These are phyloP conservation scores for Dicerorhinus sumatrensis DNA, from an alignment of 2,113 vertebrate species.

Conservation along the genomic window DNA sequence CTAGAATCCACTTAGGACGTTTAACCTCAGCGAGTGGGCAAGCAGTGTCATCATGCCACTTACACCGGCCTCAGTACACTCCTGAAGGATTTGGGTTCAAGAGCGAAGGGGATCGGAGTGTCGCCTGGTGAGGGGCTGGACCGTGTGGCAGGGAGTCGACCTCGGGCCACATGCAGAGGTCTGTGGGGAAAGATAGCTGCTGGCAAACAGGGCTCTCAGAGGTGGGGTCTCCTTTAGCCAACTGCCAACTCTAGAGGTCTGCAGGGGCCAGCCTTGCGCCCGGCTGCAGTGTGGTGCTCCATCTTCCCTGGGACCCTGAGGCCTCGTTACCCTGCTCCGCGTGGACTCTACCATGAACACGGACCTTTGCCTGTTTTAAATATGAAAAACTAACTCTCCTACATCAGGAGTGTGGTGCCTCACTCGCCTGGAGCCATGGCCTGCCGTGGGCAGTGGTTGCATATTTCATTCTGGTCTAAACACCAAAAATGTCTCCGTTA, in stretches of 20 bases:
- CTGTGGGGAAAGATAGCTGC: fast-evolving
- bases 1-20: neutral
- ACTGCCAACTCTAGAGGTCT: neutral
- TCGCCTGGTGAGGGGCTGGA: neutral
- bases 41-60: neutral
- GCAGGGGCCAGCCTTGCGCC: neutral
- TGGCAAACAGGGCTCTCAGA: neutral
- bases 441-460: fast-evolving
- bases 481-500: fast-evolving
- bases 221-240: neutral
- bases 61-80: fast-evolving
- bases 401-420: fast-evolving
- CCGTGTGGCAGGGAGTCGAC: neutral
- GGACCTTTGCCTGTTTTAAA: neutral
- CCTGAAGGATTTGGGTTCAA: neutral
- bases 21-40: neutral
- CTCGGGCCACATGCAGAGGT: fast-evolving
- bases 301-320: neutral
- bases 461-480: neutral
- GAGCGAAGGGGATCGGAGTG: fast-evolving
- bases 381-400: neutral
- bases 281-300: fast-evolving
- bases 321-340: fast-evolving
- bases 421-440: fast-evolving
- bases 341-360: fast-evolving